phyloP scores from a whole-genome alignment of 1,140 invertebrate genomes.

The Eupristina koningsbergeri region DNA sequence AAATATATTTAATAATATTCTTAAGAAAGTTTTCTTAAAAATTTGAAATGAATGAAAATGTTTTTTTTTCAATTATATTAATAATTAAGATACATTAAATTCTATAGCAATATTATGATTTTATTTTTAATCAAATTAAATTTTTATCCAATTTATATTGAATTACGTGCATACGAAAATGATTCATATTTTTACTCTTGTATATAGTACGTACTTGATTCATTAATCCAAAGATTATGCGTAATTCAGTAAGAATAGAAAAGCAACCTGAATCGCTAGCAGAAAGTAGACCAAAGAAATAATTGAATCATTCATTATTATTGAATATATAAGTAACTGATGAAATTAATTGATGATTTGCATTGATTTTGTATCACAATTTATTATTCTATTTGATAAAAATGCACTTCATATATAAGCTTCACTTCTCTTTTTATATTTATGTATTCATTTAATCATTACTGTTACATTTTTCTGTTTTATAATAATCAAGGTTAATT shows the following conservation, averaged over 20 bases:
- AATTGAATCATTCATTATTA: background rate
- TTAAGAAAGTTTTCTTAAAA: too few species aligned
- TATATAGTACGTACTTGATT: constrained; percentile 15
- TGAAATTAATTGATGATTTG: too few species aligned
- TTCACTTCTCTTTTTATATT: background rate
- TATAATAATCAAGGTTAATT: too few species aligned
- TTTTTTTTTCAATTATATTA: too few species aligned
- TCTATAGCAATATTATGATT: too few species aligned
- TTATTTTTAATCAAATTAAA: too few species aligned
- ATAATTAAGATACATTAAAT: too few species aligned
- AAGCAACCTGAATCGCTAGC: background rate
- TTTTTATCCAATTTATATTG: background rate
- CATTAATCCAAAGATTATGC: constrained; percentile 18
- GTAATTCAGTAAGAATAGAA: background rate
- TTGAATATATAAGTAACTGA: background rate
- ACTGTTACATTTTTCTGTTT: too few species aligned
- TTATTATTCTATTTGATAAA: background rate
- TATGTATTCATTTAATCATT: too few species aligned
- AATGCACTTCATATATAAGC: background rate
- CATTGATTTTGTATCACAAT: background rate
- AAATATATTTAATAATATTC: too few species aligned
- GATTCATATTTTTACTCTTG: too few species aligned
- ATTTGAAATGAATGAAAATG: too few species aligned
- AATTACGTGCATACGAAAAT: background rate
- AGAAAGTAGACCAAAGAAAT: background rate